These are phyloP conservation scores for Trisateles emortualis DNA, from an alignment of 2,888 invertebrate species.

Conservation along the genomic window DNA sequence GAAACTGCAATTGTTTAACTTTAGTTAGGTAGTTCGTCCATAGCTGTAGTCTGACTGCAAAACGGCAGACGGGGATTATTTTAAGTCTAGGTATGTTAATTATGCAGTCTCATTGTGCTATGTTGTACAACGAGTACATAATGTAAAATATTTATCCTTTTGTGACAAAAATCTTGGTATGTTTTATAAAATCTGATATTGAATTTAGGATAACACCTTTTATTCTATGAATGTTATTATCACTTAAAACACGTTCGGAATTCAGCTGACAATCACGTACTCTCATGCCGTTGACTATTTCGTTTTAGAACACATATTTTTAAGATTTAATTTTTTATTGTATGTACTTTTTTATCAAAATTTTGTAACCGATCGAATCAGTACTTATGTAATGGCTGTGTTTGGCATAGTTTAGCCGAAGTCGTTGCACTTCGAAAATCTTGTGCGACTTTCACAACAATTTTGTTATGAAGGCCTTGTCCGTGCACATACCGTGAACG, in stretches of 20 bases:
- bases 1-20: slow-evolving; percentile 36
- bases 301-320: not conserved
- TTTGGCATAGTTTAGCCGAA: slow-evolving; percentile 57
- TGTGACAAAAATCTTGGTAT: slow-evolving; percentile 1
- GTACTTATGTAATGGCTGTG: slow-evolving; percentile 56
- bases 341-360: slow-evolving; percentile 15
- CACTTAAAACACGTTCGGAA: not conserved
- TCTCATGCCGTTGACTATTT: no score
- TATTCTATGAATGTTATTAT: not conserved
- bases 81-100: slow-evolving; percentile 24
- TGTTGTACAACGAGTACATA: not conserved
- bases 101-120: slow-evolving; percentile 6
- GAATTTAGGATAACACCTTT: not conserved
- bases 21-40: slow-evolving; percentile 11
- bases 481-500: slow-evolving; percentile 51
- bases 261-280: not conserved
- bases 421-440: slow-evolving; percentile 56
- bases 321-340: not conserved
- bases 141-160: not conserved
- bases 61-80: slow-evolving; percentile 29
- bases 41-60: slow-evolving; percentile 25
- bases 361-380: slow-evolving; percentile 44
- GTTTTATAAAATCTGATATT: not conserved
- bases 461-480: slow-evolving; percentile 60
- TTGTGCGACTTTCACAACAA: slow-evolving; percentile 65